A percentile compares a stretch with the other conserved stretches of the same genome.
Evolutionary conservation across 2,888 invertebrate species (phyloP).

Genomic region (Mylabris sibirica): DNA sequence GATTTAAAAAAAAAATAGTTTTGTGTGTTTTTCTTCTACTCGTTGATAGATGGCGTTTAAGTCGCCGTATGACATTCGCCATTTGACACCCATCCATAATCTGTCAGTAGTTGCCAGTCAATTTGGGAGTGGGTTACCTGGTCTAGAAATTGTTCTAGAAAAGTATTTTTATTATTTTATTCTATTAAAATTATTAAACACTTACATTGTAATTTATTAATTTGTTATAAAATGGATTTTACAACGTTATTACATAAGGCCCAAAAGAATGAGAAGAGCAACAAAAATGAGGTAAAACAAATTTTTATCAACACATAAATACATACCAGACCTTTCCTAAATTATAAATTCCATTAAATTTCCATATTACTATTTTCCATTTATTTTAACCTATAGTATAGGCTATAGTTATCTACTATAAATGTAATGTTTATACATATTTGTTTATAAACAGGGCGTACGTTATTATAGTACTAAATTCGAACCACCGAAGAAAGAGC

Average conservation of each 20-base stretch:
- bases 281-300: constrained; percentile 53
- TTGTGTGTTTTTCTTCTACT: neutral
- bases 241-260: constrained; percentile 68
- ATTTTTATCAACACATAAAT: constrained; percentile 23
- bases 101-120: neutral
- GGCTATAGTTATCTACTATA: neutral
- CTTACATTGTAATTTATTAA: neutral
- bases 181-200: neutral
- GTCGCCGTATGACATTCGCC: neutral
- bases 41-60: neutral
- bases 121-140: neutral
- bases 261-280: constrained; percentile 65
- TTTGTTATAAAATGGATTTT: constrained; percentile 66
- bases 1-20: neutral
- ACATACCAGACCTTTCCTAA: constrained; percentile 21
- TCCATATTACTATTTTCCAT: constrained; percentile 9
- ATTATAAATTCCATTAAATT: constrained; percentile 13
- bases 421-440: too few relatives aligned
- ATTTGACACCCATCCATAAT: neutral
- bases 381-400: too few relatives aligned
- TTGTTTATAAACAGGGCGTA: constrained; percentile 54
- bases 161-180: neutral
- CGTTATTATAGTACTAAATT: constrained; percentile 81
- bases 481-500: constrained; percentile 82
- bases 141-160: neutral